Percentiles rank a stretch among this genome's conserved stretches.
Evolutionary conservation across 2,113 vertebrate genomes (phyloP).

Genomic region (Sminthopsis crassicaudata): DNA sequence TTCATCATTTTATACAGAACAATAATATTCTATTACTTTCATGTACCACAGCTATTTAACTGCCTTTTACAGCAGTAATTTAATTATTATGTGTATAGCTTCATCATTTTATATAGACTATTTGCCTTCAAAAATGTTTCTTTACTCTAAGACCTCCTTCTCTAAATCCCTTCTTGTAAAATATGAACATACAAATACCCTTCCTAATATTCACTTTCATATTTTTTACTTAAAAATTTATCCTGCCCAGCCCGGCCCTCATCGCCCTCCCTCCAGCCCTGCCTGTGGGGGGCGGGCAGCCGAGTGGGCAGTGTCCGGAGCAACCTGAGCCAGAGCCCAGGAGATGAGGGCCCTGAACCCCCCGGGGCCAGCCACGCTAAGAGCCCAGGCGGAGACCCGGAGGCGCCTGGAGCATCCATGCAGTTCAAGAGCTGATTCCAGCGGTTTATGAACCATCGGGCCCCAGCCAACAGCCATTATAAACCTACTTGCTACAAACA

Average conservation of each 20-base stretch:
- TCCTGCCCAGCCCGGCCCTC: constrained; percentile 29
- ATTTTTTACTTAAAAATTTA: not conserved
- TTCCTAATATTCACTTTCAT: not conserved
- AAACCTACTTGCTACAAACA: too few species aligned
- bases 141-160: not conserved
- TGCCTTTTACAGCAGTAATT: not conserved
- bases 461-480: too few species aligned
- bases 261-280: constrained; percentile 50
- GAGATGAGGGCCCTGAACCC: constrained; percentile 62
- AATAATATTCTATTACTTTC: too few species aligned
- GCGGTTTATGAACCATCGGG: too few species aligned
- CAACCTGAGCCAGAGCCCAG: constrained; percentile 62
- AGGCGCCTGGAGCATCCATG: constrained; percentile 80
- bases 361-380: constrained; percentile 75
- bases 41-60: not conserved
- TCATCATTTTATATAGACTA: not conserved
- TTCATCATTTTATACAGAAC: too few species aligned
- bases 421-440: constrained; percentile 82
- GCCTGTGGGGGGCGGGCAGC: constrained; percentile 70
- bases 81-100: not conserved
- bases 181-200: not conserved
- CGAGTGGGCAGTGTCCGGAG: constrained; percentile 74
- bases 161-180: not conserved
- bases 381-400: constrained; percentile 69
- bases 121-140: not conserved